phyloP scores from a whole-genome alignment of 2,113 vertebrate species.

The Gymnogyps californianus region DNA sequence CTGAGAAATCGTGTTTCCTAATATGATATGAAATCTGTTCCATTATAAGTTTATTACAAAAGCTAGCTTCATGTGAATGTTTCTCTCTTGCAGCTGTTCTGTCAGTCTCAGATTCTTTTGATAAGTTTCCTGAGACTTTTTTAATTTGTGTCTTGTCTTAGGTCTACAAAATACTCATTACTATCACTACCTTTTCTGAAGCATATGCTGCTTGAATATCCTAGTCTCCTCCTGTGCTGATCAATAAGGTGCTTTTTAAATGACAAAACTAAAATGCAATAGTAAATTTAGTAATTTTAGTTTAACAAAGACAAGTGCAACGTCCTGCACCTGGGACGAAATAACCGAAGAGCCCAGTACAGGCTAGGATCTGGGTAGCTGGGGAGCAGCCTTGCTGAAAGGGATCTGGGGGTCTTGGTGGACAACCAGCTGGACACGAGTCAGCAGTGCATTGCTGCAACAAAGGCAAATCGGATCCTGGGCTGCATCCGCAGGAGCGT shows the following conservation, averaged over 20 bases:
- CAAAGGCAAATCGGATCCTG: not conserved
- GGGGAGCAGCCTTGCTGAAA: not conserved
- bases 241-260: not conserved
- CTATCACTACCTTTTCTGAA: not conserved
- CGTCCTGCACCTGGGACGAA: not conserved
- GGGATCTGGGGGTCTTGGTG: not conserved
- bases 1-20: constrained; percentile 32
- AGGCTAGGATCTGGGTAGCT: not conserved
- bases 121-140: constrained; percentile 24
- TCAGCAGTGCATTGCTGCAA: not conserved
- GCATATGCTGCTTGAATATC: not conserved
- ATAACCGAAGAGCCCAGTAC: not conserved
- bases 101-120: not conserved
- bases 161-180: not conserved
- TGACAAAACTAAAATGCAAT: not conserved
- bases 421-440: not conserved
- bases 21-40: not conserved
- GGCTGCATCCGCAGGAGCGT: not conserved
- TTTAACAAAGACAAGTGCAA: not conserved
- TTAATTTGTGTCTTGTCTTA: constrained; percentile 34
- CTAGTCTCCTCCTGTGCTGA: not conserved
- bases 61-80: constrained; percentile 15
- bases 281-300: not conserved
- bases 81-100: not conserved
- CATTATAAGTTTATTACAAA: not conserved